Conservation (phyloP, 2,888 invertebrate genomes). For the Prosopocoilus inquinatus region DNA sequence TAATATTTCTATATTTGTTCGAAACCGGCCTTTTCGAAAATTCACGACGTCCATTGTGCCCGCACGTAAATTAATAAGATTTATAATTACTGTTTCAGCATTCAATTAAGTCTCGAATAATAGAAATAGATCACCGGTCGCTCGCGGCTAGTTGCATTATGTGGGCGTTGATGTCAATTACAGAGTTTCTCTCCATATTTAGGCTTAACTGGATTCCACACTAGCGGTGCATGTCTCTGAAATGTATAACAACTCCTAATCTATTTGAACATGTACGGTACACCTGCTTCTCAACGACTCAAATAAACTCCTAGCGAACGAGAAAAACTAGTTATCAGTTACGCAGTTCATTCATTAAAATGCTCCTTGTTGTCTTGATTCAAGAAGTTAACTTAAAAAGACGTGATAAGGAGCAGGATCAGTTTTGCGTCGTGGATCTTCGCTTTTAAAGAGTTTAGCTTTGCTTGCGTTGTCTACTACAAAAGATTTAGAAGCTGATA, state of each 20-base stretch:
- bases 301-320: constrained; percentile 15
- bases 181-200: constrained; percentile 36
- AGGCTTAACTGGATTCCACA: constrained; percentile 26
- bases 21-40: background rate
- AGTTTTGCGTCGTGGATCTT: no score
- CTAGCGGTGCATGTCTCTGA: constrained; percentile 11
- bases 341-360: no score
- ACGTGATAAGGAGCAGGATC: no score
- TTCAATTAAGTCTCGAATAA: constrained; percentile 27
- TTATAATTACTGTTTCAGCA: constrained; percentile 15
- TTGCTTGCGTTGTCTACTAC: no score
- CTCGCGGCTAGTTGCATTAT: constrained; percentile 28
- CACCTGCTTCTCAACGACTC: constrained; percentile 7
- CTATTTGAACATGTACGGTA: constrained; percentile 14
- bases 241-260: constrained; percentile 24
- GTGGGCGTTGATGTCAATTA: constrained; percentile 36
- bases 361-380: no score
- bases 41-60: constrained; percentile 1
- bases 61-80: background rate
- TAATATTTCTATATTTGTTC: no score
- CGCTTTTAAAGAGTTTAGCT: no score
- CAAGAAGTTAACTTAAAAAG: no score
- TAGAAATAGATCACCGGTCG: constrained; percentile 32
- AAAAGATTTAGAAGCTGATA: no score
- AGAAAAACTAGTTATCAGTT: constrained; percentile 6